These are phyloP conservation scores for Lycophotia porphyrea DNA, from an alignment of 2,888 invertebrate genomes.

Conservation along the genomic window DNA sequence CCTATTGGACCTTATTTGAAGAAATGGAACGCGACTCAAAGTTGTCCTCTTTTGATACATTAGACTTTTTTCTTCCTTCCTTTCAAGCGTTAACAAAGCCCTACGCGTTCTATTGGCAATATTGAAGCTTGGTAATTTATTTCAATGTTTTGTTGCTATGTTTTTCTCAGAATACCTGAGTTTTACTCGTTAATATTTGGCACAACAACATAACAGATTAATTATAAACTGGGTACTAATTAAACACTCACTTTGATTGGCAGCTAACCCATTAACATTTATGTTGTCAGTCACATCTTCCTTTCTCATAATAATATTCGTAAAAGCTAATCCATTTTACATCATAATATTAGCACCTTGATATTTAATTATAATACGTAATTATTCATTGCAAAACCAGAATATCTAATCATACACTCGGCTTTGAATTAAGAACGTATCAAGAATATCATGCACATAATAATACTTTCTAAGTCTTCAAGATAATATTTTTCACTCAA, in stretches of 20 bases:
- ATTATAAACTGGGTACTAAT: neutral
- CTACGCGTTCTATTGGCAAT: slow-evolving; percentile 40
- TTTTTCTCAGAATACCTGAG: slow-evolving; percentile 7
- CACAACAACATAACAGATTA: neutral
- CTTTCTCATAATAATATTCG: neutral
- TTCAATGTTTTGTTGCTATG: slow-evolving; percentile 28
- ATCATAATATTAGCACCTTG: slow-evolving; percentile 36
- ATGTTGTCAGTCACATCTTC: slow-evolving; percentile 11
- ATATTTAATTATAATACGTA: slow-evolving; percentile 37
- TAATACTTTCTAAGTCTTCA: slow-evolving; percentile 10
- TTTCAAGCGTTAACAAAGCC: slow-evolving; percentile 54
- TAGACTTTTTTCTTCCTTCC: slow-evolving; percentile 63
- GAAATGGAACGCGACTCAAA: slow-evolving; percentile 64
- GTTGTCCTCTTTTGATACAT: slow-evolving; percentile 68
- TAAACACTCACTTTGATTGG: slow-evolving; percentile 19
- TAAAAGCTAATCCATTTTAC: slow-evolving; percentile 9
- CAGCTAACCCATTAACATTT: slow-evolving; percentile 7
- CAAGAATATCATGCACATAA: neutral
- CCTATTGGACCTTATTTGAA: slow-evolving; percentile 67
- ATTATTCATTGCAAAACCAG: slow-evolving; percentile 36
- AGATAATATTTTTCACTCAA: slow-evolving; percentile 11
- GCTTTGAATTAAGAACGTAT: slow-evolving; percentile 16
- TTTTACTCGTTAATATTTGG: slow-evolving; percentile 7
- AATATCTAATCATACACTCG: slow-evolving; percentile 3
- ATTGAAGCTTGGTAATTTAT: slow-evolving; percentile 49